Conservation (phyloP, 2,888 invertebrate genomes). For the Thereva unica region DNA sequence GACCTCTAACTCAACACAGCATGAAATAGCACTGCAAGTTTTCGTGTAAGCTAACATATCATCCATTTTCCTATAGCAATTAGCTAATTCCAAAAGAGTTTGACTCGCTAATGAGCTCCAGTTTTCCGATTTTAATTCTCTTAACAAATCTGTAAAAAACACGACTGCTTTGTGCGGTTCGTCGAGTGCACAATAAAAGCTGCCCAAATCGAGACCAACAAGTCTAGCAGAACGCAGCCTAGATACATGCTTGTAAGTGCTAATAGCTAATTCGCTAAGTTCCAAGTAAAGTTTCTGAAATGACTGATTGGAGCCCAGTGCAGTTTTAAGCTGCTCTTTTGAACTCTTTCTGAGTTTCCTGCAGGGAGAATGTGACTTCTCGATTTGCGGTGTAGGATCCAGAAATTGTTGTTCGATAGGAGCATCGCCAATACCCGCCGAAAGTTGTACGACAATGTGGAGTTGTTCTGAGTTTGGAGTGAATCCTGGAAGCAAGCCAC, state of each 20-base stretch:
- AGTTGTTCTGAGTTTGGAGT: constrained; percentile 84
- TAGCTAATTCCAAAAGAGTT: constrained; percentile 80
- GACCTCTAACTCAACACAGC: constrained; percentile 74
- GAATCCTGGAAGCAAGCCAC: constrained; percentile 85
- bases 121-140: constrained; percentile 84
- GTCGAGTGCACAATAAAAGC: constrained; percentile 84
- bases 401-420: constrained; percentile 56
- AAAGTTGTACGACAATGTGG: constrained; percentile 86
- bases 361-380: constrained; percentile 60
- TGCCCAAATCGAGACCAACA: constrained; percentile 86
- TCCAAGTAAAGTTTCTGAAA: constrained; percentile 93
- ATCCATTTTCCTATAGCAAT: constrained; percentile 80
- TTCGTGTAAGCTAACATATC: constrained; percentile 74
- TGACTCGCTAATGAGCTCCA: constrained; percentile 84
- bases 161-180: constrained; percentile 88
- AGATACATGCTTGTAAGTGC: constrained; percentile 93
- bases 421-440: constrained; percentile 87
- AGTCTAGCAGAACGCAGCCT: constrained; percentile 78
- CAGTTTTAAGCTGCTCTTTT: constrained; percentile 84
- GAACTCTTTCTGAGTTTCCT: constrained; percentile 60
- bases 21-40: constrained; percentile 78
- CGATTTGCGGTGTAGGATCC: constrained; percentile 51
- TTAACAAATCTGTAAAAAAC: constrained; percentile 82
- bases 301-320: constrained; percentile 83
- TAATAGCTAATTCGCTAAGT: constrained; percentile 91